phyloP scores from a whole-genome alignment of 2,888 invertebrate species.

The Lasioglossum morio region DNA sequence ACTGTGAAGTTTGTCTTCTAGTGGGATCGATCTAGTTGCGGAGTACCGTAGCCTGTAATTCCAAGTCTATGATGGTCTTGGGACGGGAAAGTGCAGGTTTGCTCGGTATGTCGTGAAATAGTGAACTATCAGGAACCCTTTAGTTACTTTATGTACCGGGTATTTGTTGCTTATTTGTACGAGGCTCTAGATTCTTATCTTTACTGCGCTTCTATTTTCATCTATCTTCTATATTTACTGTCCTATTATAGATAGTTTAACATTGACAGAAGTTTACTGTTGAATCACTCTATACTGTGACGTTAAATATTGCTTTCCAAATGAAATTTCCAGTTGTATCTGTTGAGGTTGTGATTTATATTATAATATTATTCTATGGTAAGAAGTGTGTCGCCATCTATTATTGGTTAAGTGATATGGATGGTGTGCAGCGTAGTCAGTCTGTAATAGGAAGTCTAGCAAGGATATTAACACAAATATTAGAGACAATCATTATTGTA shows the following conservation, averaged over 20 bases:
- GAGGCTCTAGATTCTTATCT: not conserved
- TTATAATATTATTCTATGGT: too few relatives aligned
- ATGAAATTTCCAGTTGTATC: not conserved
- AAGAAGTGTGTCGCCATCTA: too few relatives aligned
- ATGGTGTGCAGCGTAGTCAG: too few relatives aligned
- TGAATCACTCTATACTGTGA: not conserved
- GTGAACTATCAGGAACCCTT: conserved; percentile 1
- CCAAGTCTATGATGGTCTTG: not conserved
- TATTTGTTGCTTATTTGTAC: not conserved
- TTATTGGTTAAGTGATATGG: too few relatives aligned
- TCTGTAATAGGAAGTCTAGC: too few relatives aligned
- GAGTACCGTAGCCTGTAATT: conserved; percentile 3
- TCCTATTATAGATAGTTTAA: not conserved
- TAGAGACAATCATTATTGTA: too few relatives aligned
- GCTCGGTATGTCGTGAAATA: not conserved
- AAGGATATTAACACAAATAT: too few relatives aligned
- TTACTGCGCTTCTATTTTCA: not conserved
- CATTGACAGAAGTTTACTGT: not conserved
- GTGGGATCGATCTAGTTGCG: not conserved
- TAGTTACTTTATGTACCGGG: not conserved
- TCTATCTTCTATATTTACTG: not conserved
- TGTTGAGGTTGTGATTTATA: too few relatives aligned
- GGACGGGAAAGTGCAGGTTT: not conserved
- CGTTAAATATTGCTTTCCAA: not conserved
- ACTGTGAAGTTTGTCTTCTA: not conserved